Evolutionary conservation across 53 echinoderm and acorn worm genomes (phyloP).

Genomic region (Astropecten irregularis): DNA sequence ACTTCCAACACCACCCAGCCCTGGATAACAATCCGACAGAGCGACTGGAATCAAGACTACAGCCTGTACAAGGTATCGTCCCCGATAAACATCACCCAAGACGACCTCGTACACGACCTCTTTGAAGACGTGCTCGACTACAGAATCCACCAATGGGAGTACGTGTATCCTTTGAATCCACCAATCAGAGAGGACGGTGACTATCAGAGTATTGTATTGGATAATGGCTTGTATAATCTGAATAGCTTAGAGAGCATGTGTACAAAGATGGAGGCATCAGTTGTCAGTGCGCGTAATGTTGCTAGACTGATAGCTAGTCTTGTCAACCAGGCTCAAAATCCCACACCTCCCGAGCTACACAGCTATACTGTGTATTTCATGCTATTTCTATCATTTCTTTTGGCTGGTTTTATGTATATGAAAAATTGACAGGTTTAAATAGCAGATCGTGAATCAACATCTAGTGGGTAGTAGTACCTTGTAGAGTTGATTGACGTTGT

Average conservation of each 20-base stretch:
- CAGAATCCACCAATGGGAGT: background rate
- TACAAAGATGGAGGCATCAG: slow-evolving; percentile 35
- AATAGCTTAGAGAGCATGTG: slow-evolving; percentile 48
- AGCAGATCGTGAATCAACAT: too few relatives aligned
- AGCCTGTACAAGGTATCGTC: background rate
- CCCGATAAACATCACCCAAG: background rate
- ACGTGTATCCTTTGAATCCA: background rate
- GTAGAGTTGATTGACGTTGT: too few relatives aligned
- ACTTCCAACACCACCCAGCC: too few relatives aligned
- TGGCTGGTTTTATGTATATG: too few relatives aligned
- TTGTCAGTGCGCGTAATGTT: slow-evolving; percentile 48
- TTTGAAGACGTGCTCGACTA: slow-evolving; percentile 33
- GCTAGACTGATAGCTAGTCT: slow-evolving; percentile 18
- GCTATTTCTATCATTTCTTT: too few relatives aligned
- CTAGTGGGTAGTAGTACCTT: too few relatives aligned
- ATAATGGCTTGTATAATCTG: slow-evolving; percentile 18
- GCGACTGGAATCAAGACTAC: background rate
- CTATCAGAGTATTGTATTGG: slow-evolving; percentile 31
- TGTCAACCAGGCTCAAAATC: too few relatives aligned
- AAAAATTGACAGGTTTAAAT: too few relatives aligned
- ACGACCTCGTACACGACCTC: slow-evolving; percentile 15
- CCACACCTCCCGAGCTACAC: too few relatives aligned
- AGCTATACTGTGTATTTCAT: too few relatives aligned
- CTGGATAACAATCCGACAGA: background rate
- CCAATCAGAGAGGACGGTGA: background rate